These are phyloP conservation scores for Pachyramphus minor DNA, from an alignment of 2,113 vertebrate genomes.

Conservation along the genomic window DNA sequence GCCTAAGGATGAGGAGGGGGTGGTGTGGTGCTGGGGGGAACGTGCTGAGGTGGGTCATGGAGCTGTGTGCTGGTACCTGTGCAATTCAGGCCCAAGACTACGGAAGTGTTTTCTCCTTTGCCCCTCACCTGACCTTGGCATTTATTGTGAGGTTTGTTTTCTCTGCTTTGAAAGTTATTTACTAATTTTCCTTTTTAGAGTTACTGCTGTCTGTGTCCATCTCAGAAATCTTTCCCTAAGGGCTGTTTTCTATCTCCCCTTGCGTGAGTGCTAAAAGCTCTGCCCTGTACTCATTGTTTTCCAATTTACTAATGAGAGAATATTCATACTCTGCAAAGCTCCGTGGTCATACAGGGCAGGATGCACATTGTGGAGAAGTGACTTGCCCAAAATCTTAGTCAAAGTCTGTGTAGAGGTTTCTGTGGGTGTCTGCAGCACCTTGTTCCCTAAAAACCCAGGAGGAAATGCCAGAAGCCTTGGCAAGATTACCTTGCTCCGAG, in stretches of 20 bases:
- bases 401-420: neutral
- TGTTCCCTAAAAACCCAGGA: neutral
- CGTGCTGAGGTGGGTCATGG: neutral
- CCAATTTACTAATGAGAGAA: neutral
- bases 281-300: neutral
- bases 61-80: neutral
- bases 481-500: neutral
- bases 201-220: neutral
- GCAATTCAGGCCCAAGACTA: rapidly evolving
- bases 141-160: neutral
- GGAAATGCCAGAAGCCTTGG: neutral
- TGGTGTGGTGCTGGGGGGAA: neutral
- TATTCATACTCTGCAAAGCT: neutral
- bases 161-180: neutral
- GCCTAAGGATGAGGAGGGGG: neutral
- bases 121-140: neutral
- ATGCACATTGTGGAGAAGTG: neutral
- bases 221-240: neutral
- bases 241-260: neutral
- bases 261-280: rapidly evolving
- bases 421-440: neutral
- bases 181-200: neutral
- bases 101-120: neutral
- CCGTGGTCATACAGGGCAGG: rapidly evolving
- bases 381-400: neutral